Conservation (phyloP, 1,140 invertebrate species). For the Platyura marginata region DNA sequence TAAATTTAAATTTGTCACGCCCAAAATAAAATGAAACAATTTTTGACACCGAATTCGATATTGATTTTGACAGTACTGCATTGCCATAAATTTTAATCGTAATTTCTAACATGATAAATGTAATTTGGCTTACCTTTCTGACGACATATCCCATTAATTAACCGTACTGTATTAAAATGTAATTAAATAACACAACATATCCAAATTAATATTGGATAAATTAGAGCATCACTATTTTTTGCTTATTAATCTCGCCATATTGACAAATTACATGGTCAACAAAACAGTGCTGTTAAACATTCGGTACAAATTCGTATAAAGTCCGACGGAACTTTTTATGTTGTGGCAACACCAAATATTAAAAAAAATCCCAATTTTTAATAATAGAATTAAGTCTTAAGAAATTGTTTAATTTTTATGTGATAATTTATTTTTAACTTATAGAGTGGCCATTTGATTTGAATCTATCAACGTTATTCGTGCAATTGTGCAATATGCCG, state of each 20-base stretch:
- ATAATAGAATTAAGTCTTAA: too few species aligned
- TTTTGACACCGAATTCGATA: neutral
- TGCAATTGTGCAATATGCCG: too few species aligned
- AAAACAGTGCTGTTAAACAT: neutral
- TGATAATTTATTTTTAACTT: too few species aligned
- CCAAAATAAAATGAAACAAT: neutral
- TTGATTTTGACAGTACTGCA: neutral
- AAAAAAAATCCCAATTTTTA: too few species aligned
- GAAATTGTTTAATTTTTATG: too few species aligned
- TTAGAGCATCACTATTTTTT: neutral
- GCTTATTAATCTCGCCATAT: neutral
- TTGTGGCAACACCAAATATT: too few species aligned
- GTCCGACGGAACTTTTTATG: too few species aligned
- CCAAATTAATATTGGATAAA: neutral
- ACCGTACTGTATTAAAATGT: neutral
- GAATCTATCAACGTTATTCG: too few species aligned
- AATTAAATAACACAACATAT: neutral
- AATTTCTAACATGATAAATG: neutral
- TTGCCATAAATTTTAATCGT: neutral
- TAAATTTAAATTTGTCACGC: neutral
- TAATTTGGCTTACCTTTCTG: neutral
- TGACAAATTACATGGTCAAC: too few species aligned
- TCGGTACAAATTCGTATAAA: too few species aligned
- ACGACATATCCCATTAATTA: neutral
- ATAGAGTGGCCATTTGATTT: too few species aligned